A percentile compares a stretch with the other conserved stretches of the same genome.
phyloP scores from a whole-genome alignment of 2,797 vertebrate species.

The Odontamblyopus lacepedii region DNA sequence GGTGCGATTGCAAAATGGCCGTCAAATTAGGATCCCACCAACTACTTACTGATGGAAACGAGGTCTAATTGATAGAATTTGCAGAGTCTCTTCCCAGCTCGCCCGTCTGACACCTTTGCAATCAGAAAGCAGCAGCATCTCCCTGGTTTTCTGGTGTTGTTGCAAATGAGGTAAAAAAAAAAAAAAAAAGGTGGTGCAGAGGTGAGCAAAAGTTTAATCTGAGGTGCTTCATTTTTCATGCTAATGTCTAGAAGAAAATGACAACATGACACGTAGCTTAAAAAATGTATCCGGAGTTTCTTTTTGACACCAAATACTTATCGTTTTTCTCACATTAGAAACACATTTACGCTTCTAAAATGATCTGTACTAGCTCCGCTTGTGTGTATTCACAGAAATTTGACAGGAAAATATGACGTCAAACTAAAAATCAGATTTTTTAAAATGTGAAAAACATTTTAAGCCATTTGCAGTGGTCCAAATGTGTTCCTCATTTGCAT shows the following conservation, averaged over 20 bases:
- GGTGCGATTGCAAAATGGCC: constrained; percentile 56
- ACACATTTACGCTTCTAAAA: no score
- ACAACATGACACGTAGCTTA: neutral
- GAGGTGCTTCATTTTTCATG: constrained; percentile 28
- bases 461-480: no score
- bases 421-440: no score
- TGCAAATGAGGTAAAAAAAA: constrained; percentile 16
- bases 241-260: constrained; percentile 29
- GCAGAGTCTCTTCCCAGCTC: constrained; percentile 46
- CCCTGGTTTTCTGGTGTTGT: neutral
- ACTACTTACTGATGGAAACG: constrained; percentile 65
- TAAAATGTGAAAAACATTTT: no score
- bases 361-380: no score
- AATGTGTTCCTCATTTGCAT: no score
- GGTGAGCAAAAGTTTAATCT: constrained; percentile 43
- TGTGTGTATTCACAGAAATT: no score
- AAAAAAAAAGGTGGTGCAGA: constrained; percentile 1
- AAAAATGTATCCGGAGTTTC: no score
- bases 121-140: constrained; percentile 38
- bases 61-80: constrained; percentile 73
- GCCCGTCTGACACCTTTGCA: constrained; percentile 26
- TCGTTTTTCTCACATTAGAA: no score
- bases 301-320: no score
- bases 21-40: constrained; percentile 50
- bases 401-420: no score